Evolutionary conservation across 2,797 vertebrate species (phyloP).

Genomic region (Hyperoplus lanceolatus): DNA sequence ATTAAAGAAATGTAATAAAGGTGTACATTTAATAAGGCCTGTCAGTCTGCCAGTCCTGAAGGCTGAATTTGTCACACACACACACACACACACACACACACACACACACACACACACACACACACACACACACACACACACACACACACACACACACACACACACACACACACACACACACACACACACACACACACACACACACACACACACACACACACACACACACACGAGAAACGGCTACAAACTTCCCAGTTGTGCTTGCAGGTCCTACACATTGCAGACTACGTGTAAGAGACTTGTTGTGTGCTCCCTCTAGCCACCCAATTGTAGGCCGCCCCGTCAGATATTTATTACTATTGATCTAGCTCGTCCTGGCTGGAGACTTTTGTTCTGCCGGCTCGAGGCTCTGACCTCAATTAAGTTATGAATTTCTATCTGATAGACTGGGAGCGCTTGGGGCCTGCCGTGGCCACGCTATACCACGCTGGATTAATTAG

Average conservation of each 20-base stretch:
- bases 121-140: neutral
- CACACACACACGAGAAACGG: neutral
- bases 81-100: neutral
- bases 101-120: neutral
- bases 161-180: neutral
- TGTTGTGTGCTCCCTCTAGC: conserved; percentile 68
- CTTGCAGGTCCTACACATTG: conserved; percentile 36
- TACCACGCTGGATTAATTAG: conserved; percentile 95
- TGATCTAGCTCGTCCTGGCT: conserved; percentile 95
- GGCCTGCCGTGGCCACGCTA: conserved; percentile 87
- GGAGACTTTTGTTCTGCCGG: conserved; percentile 98
- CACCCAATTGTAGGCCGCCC: conserved; percentile 77
- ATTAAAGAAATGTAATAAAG: neutral
- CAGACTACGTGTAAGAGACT: conserved; percentile 53
- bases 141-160: neutral
- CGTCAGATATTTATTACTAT: conserved; percentile 99
- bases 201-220: neutral
- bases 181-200: neutral
- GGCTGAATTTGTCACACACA: neutral
- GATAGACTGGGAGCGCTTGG: conserved; percentile 95
- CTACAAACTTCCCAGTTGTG: conserved; percentile 2
- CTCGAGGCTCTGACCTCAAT: conserved; percentile 99
- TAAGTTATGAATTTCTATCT: conserved; percentile 99
- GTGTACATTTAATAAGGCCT: neutral
- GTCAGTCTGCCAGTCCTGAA: neutral